Evolutionary conservation across 2,113 vertebrate genomes (phyloP).

Genomic region (Cyanistes caeruleus): DNA sequence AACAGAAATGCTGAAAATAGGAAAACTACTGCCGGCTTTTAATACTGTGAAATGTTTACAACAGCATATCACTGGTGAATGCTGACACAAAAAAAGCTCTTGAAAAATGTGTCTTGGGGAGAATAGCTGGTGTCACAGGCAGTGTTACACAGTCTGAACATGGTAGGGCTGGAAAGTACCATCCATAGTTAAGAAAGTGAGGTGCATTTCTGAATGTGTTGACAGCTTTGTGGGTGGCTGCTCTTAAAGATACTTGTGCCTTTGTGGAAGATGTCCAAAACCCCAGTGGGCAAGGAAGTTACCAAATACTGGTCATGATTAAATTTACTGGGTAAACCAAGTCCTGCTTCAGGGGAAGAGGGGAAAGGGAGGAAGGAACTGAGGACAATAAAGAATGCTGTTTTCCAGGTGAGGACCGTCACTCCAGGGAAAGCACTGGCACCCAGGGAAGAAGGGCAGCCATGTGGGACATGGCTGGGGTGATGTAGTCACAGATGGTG

Average conservation of each 20-base stretch:
- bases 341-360: neutral
- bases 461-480: rapidly evolving
- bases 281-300: neutral
- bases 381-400: neutral
- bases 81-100: neutral
- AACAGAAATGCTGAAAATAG: neutral
- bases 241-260: neutral
- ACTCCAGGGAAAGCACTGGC: neutral
- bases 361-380: neutral
- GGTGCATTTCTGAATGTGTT: rapidly evolving
- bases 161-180: neutral
- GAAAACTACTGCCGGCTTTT: neutral
- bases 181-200: neutral
- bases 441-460: neutral
- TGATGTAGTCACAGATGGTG: neutral
- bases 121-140: neutral
- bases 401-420: neutral
- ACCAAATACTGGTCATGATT: neutral
- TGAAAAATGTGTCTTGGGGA: neutral
- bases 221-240: neutral
- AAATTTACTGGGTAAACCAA: neutral
- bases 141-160: neutral
- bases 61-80: neutral
- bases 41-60: neutral
- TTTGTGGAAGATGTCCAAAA: neutral